Evolutionary conservation across 2,797 vertebrate genomes (phyloP), one percentile per base, ranked within the genome.

Genomic region (Gadopsis bispinosus): DNA sequence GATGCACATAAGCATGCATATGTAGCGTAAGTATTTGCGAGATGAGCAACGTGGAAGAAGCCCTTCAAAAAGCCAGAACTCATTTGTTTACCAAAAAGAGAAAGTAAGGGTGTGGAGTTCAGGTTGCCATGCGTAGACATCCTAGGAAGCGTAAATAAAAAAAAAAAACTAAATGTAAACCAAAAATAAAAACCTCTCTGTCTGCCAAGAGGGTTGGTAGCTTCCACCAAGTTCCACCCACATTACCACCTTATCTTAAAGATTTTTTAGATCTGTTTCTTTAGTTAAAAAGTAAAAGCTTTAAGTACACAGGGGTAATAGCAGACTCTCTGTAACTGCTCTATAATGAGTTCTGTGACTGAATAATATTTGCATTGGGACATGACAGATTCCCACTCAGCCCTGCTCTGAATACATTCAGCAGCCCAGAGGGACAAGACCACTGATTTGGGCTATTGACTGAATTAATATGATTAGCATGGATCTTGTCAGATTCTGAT

Each of bases 401-500:
- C 48, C 60, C 33, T 61, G 6, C 17, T 43, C 53, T 4, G 2
- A 77, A 75, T 35, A 35, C 50, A 29, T 60, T 22, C 56, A 45
- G 3, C 35, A 39, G 61, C 43, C 51, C 66, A 55, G 8, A 63
- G 62, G 62, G 56, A 64, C 6, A 17, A 56, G 70, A 62, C 11
- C 22, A 70, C 61, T 50, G 65, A 81, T 80, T 69, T 39, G 6
- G 29, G 31, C 35, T 48, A 62, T 53, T 58, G 68, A 71, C 31
- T 65, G 45, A 62, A 66, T 61, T 69, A 72, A 83, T 73, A 48
- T 56, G 63, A 85, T 75, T 45, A 79, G 31, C 51, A 69, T 29
- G 59, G 22, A 20, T 63, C 56, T 76, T 47, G 55, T 77, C 72
- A 77, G 45, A 71, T 51, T 84, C 60, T 56, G 59, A 58, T 64